Evolutionary conservation across 2,797 vertebrate genomes (phyloP).

Genomic region (Gorsachius magnificus): DNA sequence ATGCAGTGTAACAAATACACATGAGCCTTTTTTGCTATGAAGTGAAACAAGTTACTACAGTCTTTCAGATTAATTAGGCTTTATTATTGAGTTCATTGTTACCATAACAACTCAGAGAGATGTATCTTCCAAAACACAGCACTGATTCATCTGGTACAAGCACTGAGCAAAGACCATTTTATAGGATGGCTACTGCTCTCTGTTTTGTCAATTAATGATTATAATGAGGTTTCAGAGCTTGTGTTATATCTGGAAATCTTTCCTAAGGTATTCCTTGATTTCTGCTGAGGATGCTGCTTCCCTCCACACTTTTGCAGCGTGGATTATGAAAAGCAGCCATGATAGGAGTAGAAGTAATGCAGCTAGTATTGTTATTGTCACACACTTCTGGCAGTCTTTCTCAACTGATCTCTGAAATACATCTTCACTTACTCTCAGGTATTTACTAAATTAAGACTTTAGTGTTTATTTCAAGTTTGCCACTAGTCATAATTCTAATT

Average conservation of each 20-base stretch:
- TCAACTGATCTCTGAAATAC: background rate
- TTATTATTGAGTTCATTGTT: constrained; percentile 26
- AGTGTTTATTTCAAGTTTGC: background rate
- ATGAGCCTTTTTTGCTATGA: background rate
- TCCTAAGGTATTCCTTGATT: background rate
- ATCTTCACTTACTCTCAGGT: background rate
- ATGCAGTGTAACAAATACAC: constrained; percentile 6
- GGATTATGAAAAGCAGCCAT: background rate
- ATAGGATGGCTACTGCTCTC: background rate
- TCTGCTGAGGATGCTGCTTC: background rate
- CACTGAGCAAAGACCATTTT: background rate
- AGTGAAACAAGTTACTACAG: constrained; percentile 10
- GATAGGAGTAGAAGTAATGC: background rate
- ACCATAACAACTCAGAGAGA: constrained; percentile 62
- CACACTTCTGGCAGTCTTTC: background rate
- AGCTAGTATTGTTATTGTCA: background rate
- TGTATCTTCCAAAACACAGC: constrained; percentile 28
- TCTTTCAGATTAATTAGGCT: constrained; percentile 48
- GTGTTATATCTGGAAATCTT: background rate
- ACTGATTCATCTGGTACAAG: constrained; percentile 2
- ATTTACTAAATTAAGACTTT: background rate
- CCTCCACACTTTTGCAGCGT: background rate
- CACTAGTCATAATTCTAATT: background rate
- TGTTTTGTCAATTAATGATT: background rate
- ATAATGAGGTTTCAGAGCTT: constrained; percentile 4